phyloP scores from a whole-genome alignment of 2,888 invertebrate species.

The Dorcus parallelipipedus region DNA sequence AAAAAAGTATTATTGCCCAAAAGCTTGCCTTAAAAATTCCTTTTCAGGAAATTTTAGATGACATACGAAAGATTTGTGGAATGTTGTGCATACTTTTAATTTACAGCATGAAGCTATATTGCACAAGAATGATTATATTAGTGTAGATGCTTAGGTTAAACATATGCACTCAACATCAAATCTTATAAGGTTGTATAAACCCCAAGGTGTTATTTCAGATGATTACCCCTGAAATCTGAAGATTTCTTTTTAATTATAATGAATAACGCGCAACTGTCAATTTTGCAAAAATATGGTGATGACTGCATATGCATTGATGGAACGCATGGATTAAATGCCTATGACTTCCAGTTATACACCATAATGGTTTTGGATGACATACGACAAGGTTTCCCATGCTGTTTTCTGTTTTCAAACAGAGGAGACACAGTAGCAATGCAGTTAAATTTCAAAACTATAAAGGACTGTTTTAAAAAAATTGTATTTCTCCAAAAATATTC shows the following conservation, averaged over 20 bases:
- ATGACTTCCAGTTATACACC: conserved; percentile 27
- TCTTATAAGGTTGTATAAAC: conserved; percentile 24
- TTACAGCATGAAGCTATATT: neutral
- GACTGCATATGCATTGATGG: conserved; percentile 27
- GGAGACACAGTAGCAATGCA: conserved; percentile 16
- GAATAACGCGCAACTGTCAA: conserved; percentile 22
- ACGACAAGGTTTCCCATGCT: conserved; percentile 25
- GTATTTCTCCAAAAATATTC: no score
- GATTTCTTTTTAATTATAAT: conserved; percentile 33
- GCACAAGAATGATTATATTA: neutral
- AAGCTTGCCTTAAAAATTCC: neutral
- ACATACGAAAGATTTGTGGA: neutral
- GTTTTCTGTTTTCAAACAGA: conserved; percentile 26
- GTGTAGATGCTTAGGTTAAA: neutral
- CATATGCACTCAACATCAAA: neutral
- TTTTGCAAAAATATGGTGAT: conserved; percentile 20
- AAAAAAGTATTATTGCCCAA: neutral
- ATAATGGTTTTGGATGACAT: conserved; percentile 26
- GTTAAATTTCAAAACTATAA: neutral
- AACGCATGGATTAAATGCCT: conserved; percentile 23
- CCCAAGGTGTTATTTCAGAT: conserved; percentile 10
- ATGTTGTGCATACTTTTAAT: neutral
- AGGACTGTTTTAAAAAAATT: no score
- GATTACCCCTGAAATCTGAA: conserved; percentile 21
- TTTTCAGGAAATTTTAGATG: neutral